A percentile compares a stretch with the other conserved stretches of the same genome.
Evolutionary conservation across 2,113 vertebrate species (phyloP).

Genomic region (Coryphaenoides rupestris): DNA sequence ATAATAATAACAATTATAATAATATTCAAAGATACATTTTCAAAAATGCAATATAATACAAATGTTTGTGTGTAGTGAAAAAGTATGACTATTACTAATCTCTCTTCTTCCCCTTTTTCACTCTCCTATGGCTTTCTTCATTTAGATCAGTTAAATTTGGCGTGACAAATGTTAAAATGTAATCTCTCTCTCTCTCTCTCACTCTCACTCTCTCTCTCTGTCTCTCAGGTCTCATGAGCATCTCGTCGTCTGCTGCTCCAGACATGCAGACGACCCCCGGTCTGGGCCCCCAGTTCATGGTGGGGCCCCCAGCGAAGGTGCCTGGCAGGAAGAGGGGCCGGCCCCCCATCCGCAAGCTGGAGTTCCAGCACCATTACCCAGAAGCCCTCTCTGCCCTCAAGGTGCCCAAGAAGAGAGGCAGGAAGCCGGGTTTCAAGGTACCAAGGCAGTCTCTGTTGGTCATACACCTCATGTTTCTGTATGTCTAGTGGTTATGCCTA

Average conservation of each 20-base stretch:
- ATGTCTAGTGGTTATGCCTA: no score
- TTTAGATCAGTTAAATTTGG: no score
- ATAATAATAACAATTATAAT: no score
- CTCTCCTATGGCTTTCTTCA: no score
- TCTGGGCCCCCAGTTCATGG: constrained; percentile 64
- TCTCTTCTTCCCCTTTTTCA: no score
- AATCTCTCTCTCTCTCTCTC: neutral
- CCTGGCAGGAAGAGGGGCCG: constrained; percentile 87
- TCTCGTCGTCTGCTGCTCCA: constrained; percentile 69
- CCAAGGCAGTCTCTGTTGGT: constrained; percentile 1
- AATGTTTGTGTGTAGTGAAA: no score
- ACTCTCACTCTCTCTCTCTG: neutral
- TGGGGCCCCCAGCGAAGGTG: constrained; percentile 65
- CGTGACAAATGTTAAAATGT: no score
- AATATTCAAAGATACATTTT: no score
- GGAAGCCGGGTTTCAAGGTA: constrained; percentile 92
- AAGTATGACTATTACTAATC: no score
- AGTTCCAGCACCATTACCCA: constrained; percentile 80
- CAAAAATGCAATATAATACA: no score
- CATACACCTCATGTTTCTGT: no score
- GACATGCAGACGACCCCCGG: constrained; percentile 86
- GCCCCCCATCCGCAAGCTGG: constrained; percentile 82
- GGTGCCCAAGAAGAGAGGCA: constrained; percentile 93
- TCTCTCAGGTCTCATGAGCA: constrained; percentile 74
- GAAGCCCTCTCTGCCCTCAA: constrained; percentile 77